These are phyloP conservation scores for Microtus montanus DNA, from an alignment of 2,113 vertebrate species.

Conservation along the genomic window DNA sequence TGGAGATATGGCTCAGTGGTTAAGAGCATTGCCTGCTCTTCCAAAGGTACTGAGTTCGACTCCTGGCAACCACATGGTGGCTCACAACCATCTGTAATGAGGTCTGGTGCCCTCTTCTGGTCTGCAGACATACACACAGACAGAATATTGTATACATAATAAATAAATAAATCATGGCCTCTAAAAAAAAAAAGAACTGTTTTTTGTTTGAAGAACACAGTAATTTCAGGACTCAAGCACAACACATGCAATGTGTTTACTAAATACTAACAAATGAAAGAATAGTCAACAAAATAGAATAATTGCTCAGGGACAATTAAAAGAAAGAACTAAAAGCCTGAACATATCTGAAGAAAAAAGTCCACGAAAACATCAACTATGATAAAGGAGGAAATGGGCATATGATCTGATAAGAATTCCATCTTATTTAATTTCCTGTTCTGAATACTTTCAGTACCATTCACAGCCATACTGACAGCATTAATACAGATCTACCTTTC, in stretches of 20 bases:
- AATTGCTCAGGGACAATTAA: background rate
- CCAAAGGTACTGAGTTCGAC: too few relatives aligned
- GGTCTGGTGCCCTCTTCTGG: too few relatives aligned
- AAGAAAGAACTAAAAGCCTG: background rate
- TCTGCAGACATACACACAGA: too few relatives aligned
- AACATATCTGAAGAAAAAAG: conserved; percentile 29
- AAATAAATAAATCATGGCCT: too few relatives aligned
- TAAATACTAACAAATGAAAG: conserved; percentile 38
- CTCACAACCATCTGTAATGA: too few relatives aligned
- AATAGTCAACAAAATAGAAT: conserved; percentile 44
- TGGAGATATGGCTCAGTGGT: too few relatives aligned
- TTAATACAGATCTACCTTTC: background rate
- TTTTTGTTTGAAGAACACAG: conserved; percentile 15
- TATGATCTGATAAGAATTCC: background rate
- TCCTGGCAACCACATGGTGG: too few relatives aligned
- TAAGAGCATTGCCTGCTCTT: too few relatives aligned
- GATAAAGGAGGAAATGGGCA: background rate
- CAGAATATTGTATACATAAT: too few relatives aligned
- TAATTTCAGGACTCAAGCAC: background rate
- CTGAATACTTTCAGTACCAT: background rate
- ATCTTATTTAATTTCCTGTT: background rate
- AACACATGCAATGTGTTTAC: conserved; percentile 7
- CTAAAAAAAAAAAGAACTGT: too few relatives aligned
- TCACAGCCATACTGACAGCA: background rate
- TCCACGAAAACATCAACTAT: background rate